Evolutionary conservation across 2,797 vertebrate genomes (phyloP).

Genomic region (Diceros bicornis): DNA sequence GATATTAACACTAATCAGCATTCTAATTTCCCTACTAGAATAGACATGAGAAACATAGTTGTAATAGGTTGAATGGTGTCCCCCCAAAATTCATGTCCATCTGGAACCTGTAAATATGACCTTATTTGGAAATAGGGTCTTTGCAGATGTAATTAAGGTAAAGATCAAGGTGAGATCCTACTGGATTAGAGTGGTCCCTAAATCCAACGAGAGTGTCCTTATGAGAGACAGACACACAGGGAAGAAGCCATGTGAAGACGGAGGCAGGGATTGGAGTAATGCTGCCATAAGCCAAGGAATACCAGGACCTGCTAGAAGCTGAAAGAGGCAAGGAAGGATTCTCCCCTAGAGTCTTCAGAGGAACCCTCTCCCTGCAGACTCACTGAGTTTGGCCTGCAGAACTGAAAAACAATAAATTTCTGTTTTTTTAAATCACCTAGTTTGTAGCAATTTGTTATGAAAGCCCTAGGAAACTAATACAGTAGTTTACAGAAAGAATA

Average conservation of each 20-base stretch:
- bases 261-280: background rate
- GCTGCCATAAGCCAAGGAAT: background rate
- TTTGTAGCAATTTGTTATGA: background rate
- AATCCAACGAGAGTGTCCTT: background rate
- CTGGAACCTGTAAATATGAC: background rate
- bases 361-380: accelerated
- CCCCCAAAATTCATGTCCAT: background rate
- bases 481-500: background rate
- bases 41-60: background rate
- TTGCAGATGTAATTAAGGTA: background rate
- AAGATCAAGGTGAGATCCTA: background rate
- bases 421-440: background rate
- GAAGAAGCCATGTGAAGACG: background rate
- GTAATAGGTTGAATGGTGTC: background rate
- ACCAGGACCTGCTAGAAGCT: background rate
- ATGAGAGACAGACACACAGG: background rate
- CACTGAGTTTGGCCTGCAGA: background rate
- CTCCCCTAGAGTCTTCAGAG: background rate
- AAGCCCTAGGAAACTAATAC: background rate
- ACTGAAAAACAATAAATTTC: background rate
- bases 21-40: background rate
- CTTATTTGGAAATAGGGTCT: background rate
- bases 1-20: background rate
- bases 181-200: background rate
- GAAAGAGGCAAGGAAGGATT: background rate